phyloP scores from a whole-genome alignment of 2,797 vertebrate genomes.

The Remorina albescens region DNA sequence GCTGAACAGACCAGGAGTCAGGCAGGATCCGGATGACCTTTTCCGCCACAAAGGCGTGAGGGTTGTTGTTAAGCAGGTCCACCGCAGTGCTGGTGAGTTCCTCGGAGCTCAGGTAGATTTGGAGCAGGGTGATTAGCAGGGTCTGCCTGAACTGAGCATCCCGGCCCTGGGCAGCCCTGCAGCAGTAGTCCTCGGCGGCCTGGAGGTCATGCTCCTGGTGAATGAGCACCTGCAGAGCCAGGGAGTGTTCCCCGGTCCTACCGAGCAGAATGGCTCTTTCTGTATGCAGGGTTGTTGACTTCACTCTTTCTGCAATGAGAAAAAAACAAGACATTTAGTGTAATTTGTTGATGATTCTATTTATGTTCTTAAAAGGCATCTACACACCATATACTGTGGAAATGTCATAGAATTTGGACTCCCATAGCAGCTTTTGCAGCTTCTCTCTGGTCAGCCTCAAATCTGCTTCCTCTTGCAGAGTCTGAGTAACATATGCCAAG shows the following conservation, averaged over 20 bases:
- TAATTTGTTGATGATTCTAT: slow-evolving; percentile 1
- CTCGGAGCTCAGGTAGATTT: slow-evolving; percentile 69
- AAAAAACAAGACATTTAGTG: not conserved
- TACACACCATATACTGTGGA: slow-evolving; percentile 65
- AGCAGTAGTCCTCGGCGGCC: slow-evolving; percentile 79
- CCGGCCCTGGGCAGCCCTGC: slow-evolving; percentile 63
- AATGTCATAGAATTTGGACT: slow-evolving; percentile 72
- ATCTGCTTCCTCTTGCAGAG: slow-evolving; percentile 49
- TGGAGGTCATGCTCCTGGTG: slow-evolving; percentile 58
- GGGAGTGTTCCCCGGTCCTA: slow-evolving; percentile 66
- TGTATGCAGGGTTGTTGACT: slow-evolving; percentile 65
- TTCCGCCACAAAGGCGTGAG: slow-evolving; percentile 56
- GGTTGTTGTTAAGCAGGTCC: slow-evolving; percentile 77
- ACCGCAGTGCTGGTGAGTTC: slow-evolving; percentile 49
- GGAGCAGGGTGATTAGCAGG: slow-evolving; percentile 73
- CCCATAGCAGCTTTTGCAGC: slow-evolving; percentile 79
- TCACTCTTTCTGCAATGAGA: slow-evolving; percentile 67
- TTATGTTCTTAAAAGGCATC: not conserved
- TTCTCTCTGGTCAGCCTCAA: slow-evolving; percentile 64
- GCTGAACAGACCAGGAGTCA: slow-evolving; percentile 78
- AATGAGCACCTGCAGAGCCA: slow-evolving; percentile 78
- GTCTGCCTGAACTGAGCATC: slow-evolving; percentile 46
- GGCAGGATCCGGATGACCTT: slow-evolving; percentile 75
- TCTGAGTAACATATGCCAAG: slow-evolving; percentile 69
- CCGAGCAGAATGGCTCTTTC: slow-evolving; percentile 80